Evolutionary conservation across 2,888 invertebrate species (phyloP), one percentile per base, ranked within the genome.

Genomic region (Scaptomyza cyrtandrae): DNA sequence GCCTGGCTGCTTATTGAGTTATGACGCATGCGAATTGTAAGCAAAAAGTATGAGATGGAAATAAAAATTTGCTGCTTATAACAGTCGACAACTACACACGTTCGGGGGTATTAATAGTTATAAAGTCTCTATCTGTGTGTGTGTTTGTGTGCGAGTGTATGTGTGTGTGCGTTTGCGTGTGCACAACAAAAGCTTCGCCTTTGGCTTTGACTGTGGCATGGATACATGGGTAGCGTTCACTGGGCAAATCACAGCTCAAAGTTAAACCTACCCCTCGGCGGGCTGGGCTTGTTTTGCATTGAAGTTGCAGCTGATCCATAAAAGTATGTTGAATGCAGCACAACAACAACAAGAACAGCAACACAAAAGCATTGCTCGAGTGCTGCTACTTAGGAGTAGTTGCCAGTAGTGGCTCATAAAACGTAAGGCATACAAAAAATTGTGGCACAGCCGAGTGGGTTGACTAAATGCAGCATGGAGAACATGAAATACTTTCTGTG

Each of bases 261-360:
- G 75, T 75, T 75, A 75, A 64, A 62, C 46, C 65, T 45, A 48
- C 48, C 64, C 71, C 61, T 24, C 29, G 49, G 49, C 59, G 71
- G 48, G 69, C 62, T 64, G 71, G 50, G 66, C 69, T 76, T 77
- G 82, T 70, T 84, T 75, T 75, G 76, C 79, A 84, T 80, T 86
- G 73, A 79, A 79, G 85, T 69, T 87, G 82, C 88, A 88, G 85
- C 86, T 88, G 88, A 87, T 88, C 85, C 86, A 85, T 88, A 86
- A 85, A 86, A 88, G 76, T 83, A 76, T 86, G 83, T 81, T 80
- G 83, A 75, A 79, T 78, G 68, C 80, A 73, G 59, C 59, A 50
- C 64, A 57, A 29, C 61, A 66, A 37, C 50, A 39, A 14, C 44
- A 27, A 13, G 63, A 57, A 41, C 53, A 72, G 48, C 59, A 62